phyloP scores from a whole-genome alignment of 1,140 invertebrate species.

The Varroa destructor region DNA sequence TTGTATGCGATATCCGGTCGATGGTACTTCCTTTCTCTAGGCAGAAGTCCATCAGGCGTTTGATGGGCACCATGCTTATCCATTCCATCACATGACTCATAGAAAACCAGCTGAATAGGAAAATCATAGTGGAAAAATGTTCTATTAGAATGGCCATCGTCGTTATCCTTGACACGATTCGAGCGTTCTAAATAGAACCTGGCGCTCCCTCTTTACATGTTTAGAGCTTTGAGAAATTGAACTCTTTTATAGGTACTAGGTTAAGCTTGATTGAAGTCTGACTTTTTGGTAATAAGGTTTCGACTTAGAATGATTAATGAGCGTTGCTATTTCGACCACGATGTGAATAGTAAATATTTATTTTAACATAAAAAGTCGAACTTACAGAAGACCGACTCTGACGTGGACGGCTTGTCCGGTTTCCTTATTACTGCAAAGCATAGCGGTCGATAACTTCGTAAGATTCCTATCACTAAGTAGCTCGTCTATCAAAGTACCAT shows the following conservation, averaged over 20 bases:
- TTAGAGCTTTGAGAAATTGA: too few species aligned
- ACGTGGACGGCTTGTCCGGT: neutral
- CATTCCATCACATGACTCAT: slow-evolving; percentile 2
- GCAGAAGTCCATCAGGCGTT: slow-evolving; percentile 2
- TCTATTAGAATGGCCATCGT: neutral
- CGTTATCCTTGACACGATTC: too few species aligned
- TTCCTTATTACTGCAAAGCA: neutral
- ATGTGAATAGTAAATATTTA: neutral
- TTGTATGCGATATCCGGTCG: neutral
- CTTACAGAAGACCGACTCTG: neutral
- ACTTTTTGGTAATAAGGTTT: too few species aligned
- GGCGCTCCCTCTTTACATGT: too few species aligned
- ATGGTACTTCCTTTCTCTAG: neutral
- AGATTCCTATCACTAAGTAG: too few species aligned
- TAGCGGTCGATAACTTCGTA: neutral
- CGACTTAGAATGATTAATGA: too few species aligned
- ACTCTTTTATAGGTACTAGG: too few species aligned
- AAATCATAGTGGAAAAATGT: neutral
- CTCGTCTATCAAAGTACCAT: neutral
- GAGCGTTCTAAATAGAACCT: too few species aligned
- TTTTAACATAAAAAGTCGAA: neutral
- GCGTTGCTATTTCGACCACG: neutral
- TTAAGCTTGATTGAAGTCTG: too few species aligned
- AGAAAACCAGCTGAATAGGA: slow-evolving; percentile 8
- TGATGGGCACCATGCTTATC: neutral